A percentile compares a stretch with the other conserved stretches of the same genome.
Evolutionary conservation across 2,113 vertebrate genomes (phyloP).

Genomic region (Nyctereutes procyonoides): DNA sequence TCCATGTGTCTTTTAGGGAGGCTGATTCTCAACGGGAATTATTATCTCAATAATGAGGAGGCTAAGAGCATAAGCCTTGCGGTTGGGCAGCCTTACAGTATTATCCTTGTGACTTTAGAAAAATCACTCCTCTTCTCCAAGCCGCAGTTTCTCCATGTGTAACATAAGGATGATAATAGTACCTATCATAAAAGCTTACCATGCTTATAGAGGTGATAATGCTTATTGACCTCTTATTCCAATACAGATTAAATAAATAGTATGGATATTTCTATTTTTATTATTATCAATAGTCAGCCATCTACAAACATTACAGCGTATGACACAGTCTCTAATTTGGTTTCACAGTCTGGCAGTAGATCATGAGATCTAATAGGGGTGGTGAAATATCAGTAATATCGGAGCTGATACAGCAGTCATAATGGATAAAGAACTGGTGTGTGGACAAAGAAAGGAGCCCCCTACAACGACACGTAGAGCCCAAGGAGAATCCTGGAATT

Average conservation of each 20-base stretch:
- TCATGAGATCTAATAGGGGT: neutral
- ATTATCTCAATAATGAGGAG: neutral
- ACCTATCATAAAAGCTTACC: neutral
- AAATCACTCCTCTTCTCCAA: neutral
- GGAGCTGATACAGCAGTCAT: neutral
- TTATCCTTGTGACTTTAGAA: neutral
- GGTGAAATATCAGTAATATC: neutral
- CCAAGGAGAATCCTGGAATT: neutral
- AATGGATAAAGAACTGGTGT: neutral
- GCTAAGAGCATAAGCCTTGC: neutral
- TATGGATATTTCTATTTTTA: neutral
- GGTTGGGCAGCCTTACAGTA: neutral
- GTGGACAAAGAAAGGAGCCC: neutral
- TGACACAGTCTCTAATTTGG: neutral
- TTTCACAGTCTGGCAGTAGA: neutral
- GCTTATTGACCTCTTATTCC: neutral
- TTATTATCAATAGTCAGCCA: neutral
- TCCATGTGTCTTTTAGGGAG: constrained; percentile 8
- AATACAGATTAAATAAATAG: neutral
- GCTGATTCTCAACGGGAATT: neutral
- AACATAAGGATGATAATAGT: neutral
- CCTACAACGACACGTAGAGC: neutral
- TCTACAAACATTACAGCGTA: neutral
- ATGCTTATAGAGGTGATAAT: too few relatives aligned
- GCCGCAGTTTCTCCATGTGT: neutral